A percentile compares a stretch with the other conserved stretches of the same genome.
Conservation (phyloP, 2,113 vertebrate species). For the Aegithalos caudatus region DNA sequence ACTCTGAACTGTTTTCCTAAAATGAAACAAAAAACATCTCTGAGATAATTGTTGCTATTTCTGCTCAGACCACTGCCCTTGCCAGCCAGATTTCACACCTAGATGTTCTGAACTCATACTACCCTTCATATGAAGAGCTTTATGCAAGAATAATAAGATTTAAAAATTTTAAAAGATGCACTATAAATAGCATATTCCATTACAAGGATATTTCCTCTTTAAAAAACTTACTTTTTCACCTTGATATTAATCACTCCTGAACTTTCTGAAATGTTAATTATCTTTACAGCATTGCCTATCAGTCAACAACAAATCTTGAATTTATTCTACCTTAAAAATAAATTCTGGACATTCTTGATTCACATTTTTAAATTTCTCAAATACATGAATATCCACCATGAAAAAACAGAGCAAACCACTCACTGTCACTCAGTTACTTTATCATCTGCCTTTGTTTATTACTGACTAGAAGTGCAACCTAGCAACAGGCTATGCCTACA, state of each 20-base stretch:
- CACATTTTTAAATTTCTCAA: neutral
- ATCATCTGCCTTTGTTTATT: conserved; percentile 32
- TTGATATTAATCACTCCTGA: neutral
- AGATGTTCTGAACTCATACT: neutral
- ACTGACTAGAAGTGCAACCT: conserved; percentile 15
- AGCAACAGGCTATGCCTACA: conserved; percentile 33
- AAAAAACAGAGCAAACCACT: neutral
- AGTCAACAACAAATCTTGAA: neutral
- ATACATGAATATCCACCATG: neutral
- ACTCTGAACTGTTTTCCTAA: conserved; percentile 97
- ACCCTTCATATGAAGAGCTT: conserved; percentile 9
- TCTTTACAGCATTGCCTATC: neutral
- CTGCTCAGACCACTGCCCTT: neutral
- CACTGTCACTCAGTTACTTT: conserved; percentile 8
- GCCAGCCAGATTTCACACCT: neutral
- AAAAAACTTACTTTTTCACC: conserved; percentile 4
- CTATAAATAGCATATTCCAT: conserved; percentile 44
- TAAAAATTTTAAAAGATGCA: conserved; percentile 31
- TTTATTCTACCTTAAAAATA: neutral
- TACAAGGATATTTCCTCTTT: conserved; percentile 18
- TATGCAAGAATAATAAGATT: conserved; percentile 53
- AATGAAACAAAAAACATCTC: neutral
- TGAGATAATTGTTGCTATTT: conserved; percentile 13
- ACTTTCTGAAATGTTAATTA: neutral
- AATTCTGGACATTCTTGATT: neutral